These are phyloP conservation scores for Oscheius onirici DNA, from an alignment of 2,888 invertebrate species.

Conservation along the genomic window DNA sequence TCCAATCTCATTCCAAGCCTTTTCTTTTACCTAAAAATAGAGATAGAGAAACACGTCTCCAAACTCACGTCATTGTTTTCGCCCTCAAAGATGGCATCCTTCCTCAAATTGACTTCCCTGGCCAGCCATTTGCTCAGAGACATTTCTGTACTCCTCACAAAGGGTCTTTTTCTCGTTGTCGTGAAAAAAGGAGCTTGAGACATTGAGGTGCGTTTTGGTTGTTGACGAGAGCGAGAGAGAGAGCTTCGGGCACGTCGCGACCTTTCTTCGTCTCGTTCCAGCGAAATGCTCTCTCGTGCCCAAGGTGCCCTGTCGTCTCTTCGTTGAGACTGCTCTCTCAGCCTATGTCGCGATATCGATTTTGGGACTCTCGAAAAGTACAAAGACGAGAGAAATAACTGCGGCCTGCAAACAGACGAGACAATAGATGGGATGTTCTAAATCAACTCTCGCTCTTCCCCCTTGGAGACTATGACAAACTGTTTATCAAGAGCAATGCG, in stretches of 20 bases:
- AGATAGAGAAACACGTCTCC: not conserved
- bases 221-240: too few species aligned
- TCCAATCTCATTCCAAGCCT: not conserved
- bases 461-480: too few species aligned
- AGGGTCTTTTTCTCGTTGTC: not conserved
- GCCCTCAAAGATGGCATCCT: not conserved
- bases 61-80: not conserved
- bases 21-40: not conserved
- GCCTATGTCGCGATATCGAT: not conserved
- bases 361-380: not conserved
- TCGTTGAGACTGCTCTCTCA: not conserved
- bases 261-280: too few species aligned
- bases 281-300: too few species aligned
- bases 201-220: not conserved
- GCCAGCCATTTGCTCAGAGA: not conserved
- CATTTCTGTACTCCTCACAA: not conserved
- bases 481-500: too few species aligned
- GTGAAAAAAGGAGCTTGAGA: not conserved
- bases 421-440: too few species aligned
- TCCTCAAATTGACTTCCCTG: not conserved
- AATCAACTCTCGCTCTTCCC: too few species aligned
- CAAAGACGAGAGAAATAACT: too few species aligned
- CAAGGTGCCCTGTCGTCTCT: too few species aligned
- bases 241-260: too few species aligned
- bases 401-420: too few species aligned